These are phyloP conservation scores for Eupithecia subumbrata DNA, from an alignment of 2,888 invertebrate species.

Conservation along the genomic window DNA sequence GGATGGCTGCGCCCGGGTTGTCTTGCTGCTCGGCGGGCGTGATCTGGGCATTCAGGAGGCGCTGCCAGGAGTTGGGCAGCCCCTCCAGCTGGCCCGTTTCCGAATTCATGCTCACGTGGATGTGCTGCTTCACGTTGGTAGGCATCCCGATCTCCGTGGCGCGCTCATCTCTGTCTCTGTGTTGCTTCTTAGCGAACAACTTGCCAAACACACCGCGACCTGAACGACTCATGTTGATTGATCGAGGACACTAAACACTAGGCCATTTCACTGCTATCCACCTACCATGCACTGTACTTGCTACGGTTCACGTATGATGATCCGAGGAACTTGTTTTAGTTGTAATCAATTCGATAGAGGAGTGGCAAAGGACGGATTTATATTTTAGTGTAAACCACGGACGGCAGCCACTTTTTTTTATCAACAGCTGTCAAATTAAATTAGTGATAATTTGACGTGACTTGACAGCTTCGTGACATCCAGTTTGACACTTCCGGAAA, in stretches of 20 bases:
- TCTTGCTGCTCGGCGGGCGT: slow-evolving; percentile 94
- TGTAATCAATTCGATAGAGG: slow-evolving; percentile 60
- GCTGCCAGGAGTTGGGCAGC: slow-evolving; percentile 92
- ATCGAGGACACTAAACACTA: slow-evolving; percentile 56
- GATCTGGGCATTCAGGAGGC: slow-evolving; percentile 91
- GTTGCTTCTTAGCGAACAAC: slow-evolving; percentile 77
- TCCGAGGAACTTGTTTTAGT: slow-evolving; percentile 52
- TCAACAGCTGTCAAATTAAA: slow-evolving; percentile 67
- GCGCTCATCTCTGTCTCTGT: slow-evolving; percentile 74
- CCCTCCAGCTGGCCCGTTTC: slow-evolving; percentile 93
- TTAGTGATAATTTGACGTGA: slow-evolving; percentile 40
- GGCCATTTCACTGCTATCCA: slow-evolving; percentile 65
- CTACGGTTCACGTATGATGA: background rate
- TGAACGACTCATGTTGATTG: slow-evolving; percentile 78
- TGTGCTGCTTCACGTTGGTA: slow-evolving; percentile 92
- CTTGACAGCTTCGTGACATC: slow-evolving; percentile 1
- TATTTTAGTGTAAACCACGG: slow-evolving; percentile 49
- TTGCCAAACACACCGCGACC: slow-evolving; percentile 80
- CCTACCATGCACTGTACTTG: slow-evolving; percentile 57
- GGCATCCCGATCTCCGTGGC: slow-evolving; percentile 91
- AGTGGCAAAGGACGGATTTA: slow-evolving; percentile 77
- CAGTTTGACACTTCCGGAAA: background rate
- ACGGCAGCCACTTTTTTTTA: slow-evolving; percentile 55
- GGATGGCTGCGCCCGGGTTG: slow-evolving; percentile 95
- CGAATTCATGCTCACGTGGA: slow-evolving; percentile 94